phyloP scores from a whole-genome alignment of 2,888 invertebrate genomes.

The Acrobasis consociella region DNA sequence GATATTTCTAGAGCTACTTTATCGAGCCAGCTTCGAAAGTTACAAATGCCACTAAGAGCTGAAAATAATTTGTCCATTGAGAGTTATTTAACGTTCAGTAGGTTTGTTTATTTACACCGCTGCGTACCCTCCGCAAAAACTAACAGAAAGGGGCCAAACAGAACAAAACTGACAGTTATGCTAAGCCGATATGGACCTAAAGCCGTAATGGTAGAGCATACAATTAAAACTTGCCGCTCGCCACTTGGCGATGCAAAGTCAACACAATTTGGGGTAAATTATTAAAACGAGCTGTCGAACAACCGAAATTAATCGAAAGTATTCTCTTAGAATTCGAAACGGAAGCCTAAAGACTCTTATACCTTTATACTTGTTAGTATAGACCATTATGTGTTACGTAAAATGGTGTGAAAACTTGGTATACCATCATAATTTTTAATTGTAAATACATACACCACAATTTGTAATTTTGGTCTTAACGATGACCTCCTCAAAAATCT shows the following conservation, averaged over 20 bases:
- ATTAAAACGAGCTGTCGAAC: conserved; percentile 69
- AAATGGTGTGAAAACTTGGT: conserved; percentile 4
- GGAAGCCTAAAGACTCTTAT: conserved; percentile 42
- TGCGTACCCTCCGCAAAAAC: conserved; percentile 47
- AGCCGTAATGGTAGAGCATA: conserved; percentile 38
- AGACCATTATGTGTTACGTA: conserved; percentile 25
- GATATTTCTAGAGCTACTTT: conserved; percentile 43
- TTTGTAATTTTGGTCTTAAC: no score
- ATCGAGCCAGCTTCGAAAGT: conserved; percentile 39
- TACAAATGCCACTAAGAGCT: conserved; percentile 48
- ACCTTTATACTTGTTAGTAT: conserved; percentile 49
- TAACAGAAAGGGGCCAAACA: conserved; percentile 38
- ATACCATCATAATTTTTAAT: not conserved
- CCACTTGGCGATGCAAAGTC: conserved; percentile 43
- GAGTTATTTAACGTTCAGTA: conserved; percentile 58
- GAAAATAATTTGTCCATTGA: conserved; percentile 62
- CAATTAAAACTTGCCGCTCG: conserved; percentile 37
- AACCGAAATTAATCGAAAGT: conserved; percentile 68
- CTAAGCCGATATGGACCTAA: conserved; percentile 43
- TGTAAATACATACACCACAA: no score
- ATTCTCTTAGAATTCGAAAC: conserved; percentile 63
- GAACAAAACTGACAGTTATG: conserved; percentile 35
- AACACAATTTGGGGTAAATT: conserved; percentile 57
- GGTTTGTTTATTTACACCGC: conserved; percentile 61
- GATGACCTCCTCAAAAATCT: no score